These are phyloP conservation scores for Amblyraja radiata DNA, from an alignment of 2,797 vertebrate species.

Conservation along the genomic window DNA sequence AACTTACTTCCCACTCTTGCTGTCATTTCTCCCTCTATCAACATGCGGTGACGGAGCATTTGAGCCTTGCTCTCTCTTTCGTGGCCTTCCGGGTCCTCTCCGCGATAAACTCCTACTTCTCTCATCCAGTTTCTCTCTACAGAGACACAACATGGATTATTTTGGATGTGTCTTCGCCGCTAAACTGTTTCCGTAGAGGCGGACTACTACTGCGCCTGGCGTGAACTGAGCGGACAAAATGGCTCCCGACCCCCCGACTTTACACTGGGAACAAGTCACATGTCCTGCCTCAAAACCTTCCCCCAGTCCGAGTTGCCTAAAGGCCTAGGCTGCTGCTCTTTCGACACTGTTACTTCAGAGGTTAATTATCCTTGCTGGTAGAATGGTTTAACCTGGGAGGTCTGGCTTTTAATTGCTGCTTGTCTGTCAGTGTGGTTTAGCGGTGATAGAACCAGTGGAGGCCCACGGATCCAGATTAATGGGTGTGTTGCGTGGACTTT, in stretches of 20 bases:
- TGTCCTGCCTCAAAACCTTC: background rate
- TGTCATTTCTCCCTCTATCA: conserved; percentile 75
- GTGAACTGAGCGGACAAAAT: background rate
- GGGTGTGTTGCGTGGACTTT: background rate
- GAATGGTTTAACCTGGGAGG: background rate
- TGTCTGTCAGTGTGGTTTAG: background rate
- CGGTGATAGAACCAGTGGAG: background rate
- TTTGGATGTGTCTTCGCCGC: conserved; percentile 22
- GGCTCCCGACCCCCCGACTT: background rate
- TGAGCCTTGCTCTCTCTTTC: conserved; percentile 84
- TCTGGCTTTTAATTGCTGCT: background rate
- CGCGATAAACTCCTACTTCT: conserved; percentile 81
- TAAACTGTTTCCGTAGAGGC: background rate
- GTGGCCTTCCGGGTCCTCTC: conserved; percentile 86
- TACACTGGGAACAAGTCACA: too few relatives aligned
- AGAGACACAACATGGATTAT: conserved; percentile 43
- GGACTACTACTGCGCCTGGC: background rate
- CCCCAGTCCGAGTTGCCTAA: background rate
- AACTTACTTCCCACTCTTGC: conserved; percentile 85
- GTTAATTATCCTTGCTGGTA: background rate
- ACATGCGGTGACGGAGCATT: conserved; percentile 67
- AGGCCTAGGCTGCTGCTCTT: background rate
- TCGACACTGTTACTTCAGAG: background rate
- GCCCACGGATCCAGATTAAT: background rate
- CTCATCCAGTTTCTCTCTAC: conserved; percentile 82